phyloP scores from a whole-genome alignment of 2,797 vertebrate genomes.

The Eulemur rubriventer region DNA sequence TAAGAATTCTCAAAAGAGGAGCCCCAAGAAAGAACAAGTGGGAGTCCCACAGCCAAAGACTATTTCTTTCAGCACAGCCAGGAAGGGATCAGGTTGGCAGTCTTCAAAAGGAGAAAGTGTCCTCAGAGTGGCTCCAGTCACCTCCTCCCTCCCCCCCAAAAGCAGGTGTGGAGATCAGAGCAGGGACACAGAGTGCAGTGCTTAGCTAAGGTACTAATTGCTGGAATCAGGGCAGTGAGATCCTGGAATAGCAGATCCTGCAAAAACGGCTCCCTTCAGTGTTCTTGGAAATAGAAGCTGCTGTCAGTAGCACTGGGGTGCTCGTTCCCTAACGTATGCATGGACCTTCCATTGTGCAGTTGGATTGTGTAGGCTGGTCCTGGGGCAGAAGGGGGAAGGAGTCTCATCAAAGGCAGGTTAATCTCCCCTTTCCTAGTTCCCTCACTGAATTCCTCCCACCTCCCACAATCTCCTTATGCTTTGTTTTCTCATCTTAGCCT shows the following conservation, averaged over 20 bases:
- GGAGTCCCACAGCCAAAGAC: too few relatives aligned
- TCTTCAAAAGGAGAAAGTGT: background rate
- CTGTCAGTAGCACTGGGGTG: rapidly evolving
- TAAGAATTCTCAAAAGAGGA: background rate
- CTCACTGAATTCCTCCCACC: background rate
- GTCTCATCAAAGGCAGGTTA: background rate
- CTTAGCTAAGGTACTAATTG: background rate
- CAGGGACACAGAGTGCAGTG: background rate
- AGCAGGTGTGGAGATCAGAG: background rate
- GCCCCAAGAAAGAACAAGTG: background rate
- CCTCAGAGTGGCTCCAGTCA: background rate
- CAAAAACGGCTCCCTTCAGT: background rate
- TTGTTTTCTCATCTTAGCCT: background rate
- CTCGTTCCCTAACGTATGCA: rapidly evolving
- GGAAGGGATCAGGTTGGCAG: background rate
- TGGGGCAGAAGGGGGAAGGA: background rate
- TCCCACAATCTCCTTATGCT: background rate
- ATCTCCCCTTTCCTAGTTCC: background rate
- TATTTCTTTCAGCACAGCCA: background rate
- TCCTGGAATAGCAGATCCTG: rapidly evolving
- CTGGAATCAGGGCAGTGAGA: background rate
- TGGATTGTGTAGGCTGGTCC: background rate
- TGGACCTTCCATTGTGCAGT: rapidly evolving
- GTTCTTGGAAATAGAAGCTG: background rate
- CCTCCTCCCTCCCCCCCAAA: background rate